Evolutionary conservation across 1,140 invertebrate genomes (phyloP).

Genomic region (Megalonaias nervosa): DNA sequence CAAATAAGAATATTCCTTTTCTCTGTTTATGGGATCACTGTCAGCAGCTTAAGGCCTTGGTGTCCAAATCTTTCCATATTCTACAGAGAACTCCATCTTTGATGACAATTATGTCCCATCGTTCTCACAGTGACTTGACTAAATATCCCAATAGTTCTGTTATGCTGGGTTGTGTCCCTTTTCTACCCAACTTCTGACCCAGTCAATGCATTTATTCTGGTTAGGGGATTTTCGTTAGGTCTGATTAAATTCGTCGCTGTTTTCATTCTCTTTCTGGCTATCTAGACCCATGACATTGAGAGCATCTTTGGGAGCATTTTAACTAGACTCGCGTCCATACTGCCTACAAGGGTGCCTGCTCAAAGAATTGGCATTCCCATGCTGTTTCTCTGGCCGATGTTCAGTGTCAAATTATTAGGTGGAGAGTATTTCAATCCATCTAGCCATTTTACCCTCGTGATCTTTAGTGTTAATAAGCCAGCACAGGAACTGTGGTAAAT

Average conservation of each 20-base stretch:
- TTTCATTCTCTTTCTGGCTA: too few relatives aligned
- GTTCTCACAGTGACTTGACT: conserved; percentile 14
- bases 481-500: conserved; percentile 39
- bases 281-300: too few relatives aligned
- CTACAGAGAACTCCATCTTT: conserved; percentile 18
- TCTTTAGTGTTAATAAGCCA: conserved; percentile 31
- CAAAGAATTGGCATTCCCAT: conserved; percentile 52
- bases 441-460: conserved; percentile 16
- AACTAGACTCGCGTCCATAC: too few relatives aligned
- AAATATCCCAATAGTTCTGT: too few relatives aligned
- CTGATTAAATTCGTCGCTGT: too few relatives aligned
- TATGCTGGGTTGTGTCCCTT: not conserved
- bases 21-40: conserved; percentile 44
- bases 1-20: conserved; percentile 17
- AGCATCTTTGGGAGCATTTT: too few relatives aligned
- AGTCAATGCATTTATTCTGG: too few relatives aligned
- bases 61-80: conserved; percentile 27
- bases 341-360: conserved; percentile 14
- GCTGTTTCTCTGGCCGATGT: conserved; percentile 39
- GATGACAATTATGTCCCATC: conserved; percentile 15
- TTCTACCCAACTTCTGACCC: too few relatives aligned
- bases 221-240: too few relatives aligned
- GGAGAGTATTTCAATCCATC: conserved; percentile 48
- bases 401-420: conserved; percentile 43
- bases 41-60: conserved; percentile 20